These are phyloP conservation scores for Lepus timidus DNA, from an alignment of 2,113 vertebrate species.

Conservation along the genomic window DNA sequence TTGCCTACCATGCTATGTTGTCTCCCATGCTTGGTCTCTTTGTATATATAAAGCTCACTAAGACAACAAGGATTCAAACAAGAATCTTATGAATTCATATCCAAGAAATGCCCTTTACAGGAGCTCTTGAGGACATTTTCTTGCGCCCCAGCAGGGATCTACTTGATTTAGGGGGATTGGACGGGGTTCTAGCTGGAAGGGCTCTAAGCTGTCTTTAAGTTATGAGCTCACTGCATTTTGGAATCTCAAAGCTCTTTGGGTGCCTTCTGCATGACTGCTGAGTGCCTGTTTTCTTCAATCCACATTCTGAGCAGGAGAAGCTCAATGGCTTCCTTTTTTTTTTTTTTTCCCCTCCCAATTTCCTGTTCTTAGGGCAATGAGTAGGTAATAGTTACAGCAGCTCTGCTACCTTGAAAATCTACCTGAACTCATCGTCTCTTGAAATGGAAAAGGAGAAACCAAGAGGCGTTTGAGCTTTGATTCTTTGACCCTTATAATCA, in stretches of 20 bases:
- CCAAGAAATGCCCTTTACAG: background rate
- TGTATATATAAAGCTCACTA: background rate
- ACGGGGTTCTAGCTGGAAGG: background rate
- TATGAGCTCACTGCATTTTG: background rate
- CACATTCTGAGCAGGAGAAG: conserved; percentile 70
- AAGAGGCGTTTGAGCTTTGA: background rate
- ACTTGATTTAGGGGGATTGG: background rate
- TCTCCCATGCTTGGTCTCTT: background rate
- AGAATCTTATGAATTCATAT: background rate
- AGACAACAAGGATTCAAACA: background rate
- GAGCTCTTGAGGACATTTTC: background rate
- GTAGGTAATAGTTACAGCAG: background rate
- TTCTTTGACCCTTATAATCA: background rate
- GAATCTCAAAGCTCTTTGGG: conserved; percentile 7
- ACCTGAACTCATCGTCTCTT: background rate
- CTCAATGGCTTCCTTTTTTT: conserved; percentile 32
- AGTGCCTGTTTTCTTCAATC: conserved; percentile 23
- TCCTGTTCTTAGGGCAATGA: background rate
- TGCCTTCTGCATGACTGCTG: background rate
- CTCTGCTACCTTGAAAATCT: background rate
- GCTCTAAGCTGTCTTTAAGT: background rate
- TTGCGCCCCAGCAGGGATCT: background rate
- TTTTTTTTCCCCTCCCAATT: background rate
- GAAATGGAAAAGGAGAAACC: background rate
- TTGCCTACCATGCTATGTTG: background rate